Base-by-base conservation (phyloP, 2,888 invertebrate genomes). In the Itoplectis maculator region DNA sequence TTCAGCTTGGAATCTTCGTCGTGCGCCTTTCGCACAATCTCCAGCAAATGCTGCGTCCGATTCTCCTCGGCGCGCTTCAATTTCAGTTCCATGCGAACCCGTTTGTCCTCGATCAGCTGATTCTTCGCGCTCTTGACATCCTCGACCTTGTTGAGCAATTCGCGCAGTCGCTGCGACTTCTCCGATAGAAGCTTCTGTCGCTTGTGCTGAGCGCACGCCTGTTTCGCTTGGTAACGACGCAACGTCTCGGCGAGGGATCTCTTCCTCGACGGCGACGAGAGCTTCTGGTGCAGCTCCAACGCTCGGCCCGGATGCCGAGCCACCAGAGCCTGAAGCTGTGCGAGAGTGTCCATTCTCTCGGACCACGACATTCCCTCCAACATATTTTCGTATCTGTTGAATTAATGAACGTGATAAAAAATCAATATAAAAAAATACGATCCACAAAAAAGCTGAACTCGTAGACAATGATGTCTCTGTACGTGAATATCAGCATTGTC, bases 1-100 rank as follows among this genome's bases (percentile, higher is more conserved):
- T 98, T 97, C 4, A 98, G 95, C 92, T 99, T 99, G 80, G 98
- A 98, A 87, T 99, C 99, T 91, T 99, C 99, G 88, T 99, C 99
- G 90, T 99, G 99, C 0, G 99, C 99, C 92, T 99, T 99, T 86
- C 97, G 95, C 0, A 98, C 96, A 86, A 98, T 98, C 90, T 95
- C 97, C 92, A 95, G 90, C 51, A 93, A 93, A 92, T 97, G 96
- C 86, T 96, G 95, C 80, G 96, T 96, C 20, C 99, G 94, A 90
- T 99, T 99, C 90, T 98, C 98, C 18, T 97, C 97, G 0, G 99
- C 99, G 81, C 97, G 95, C 88, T 97, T 96, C 70, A 97, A 92
- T 51, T 96, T 94, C 86, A 95, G 94, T 90, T 97, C 97, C 95
- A 97, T 96, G 83, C 96, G 94, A 18, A 94, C 92, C 6, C 96